phyloP scores from a whole-genome alignment of 2,113 vertebrate species.

The Channa maculata region DNA sequence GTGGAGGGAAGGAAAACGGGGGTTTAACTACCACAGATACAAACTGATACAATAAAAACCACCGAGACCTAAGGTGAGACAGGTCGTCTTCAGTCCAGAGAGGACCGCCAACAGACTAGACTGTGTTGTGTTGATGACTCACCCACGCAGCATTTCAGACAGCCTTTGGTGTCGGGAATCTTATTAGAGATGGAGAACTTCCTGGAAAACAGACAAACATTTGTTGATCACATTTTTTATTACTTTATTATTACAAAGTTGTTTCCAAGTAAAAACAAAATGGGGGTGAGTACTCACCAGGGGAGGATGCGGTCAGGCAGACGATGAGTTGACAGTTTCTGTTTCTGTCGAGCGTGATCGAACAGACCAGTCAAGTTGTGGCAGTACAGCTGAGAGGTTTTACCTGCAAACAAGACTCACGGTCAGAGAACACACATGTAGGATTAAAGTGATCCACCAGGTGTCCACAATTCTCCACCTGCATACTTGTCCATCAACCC shows the following conservation, averaged over 20 bases:
- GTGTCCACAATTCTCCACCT: too few species aligned
- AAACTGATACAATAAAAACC: too few species aligned
- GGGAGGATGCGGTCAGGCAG: conserved; percentile 42
- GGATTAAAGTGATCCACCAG: too few species aligned
- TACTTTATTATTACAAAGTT: too few species aligned
- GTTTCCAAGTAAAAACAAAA: too few species aligned
- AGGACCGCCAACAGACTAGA: too few species aligned
- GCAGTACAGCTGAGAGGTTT: conserved; percentile 66
- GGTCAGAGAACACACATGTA: neutral
- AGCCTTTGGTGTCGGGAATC: conserved; percentile 86
- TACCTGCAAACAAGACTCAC: conserved; percentile 37
- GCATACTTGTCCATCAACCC: too few species aligned
- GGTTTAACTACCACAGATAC: neutral
- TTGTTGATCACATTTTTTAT: too few species aligned
- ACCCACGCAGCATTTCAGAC: conserved; percentile 93
- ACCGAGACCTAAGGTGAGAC: neutral
- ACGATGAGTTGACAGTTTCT: conserved; percentile 58
- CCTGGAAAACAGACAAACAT: conserved; percentile 50
- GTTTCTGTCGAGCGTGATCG: conserved; percentile 57
- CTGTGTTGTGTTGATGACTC: conserved; percentile 68
- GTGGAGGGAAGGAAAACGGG: conserved; percentile 22
- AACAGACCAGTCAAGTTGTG: conserved; percentile 58
- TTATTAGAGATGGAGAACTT: conserved; percentile 84
- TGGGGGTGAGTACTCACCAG: neutral
- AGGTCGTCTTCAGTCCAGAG: neutral